A percentile compares a stretch with the other conserved stretches of the same genome.
phyloP scores from a whole-genome alignment of 2,888 invertebrate genomes.

The Lasius fuliginosus region DNA sequence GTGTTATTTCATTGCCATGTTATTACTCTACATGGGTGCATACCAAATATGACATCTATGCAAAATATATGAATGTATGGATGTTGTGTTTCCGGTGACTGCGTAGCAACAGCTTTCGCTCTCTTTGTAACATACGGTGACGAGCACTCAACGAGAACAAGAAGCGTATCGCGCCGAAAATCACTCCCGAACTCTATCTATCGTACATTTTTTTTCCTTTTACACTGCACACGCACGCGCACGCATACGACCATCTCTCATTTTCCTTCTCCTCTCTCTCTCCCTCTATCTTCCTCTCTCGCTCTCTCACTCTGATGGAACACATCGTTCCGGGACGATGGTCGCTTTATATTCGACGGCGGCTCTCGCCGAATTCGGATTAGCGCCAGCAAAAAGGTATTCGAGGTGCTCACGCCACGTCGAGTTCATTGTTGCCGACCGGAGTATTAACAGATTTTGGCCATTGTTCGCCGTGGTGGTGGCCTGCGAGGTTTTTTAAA shows the following conservation, averaged over 20 bases:
- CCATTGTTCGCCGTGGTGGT: conserved; percentile 76
- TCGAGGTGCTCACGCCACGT: conserved; percentile 81
- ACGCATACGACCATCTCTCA: conserved; percentile 2
- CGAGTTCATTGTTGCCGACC: conserved; percentile 81
- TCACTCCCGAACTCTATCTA: conserved; percentile 73
- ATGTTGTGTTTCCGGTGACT: conserved; percentile 54
- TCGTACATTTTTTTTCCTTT: conserved; percentile 59
- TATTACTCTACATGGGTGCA: background rate
- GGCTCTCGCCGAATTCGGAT: conserved; percentile 80
- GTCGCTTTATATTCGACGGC: conserved; percentile 78
- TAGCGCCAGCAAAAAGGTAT: conserved; percentile 85
- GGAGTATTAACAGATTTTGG: conserved; percentile 83
- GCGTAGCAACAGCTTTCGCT: conserved; percentile 67
- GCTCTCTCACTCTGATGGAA: conserved; percentile 25
- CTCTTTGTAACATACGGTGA: conserved; percentile 73
- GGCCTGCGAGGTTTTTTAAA: conserved; percentile 70
- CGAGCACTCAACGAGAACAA: conserved; percentile 69
- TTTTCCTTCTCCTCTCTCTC: conserved; percentile 28
- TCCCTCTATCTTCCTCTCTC: conserved; percentile 7
- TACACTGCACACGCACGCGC: conserved; percentile 33
- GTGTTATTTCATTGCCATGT: background rate
- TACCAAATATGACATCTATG: background rate
- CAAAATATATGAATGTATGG: conserved; percentile 23
- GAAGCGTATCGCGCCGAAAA: conserved; percentile 81
- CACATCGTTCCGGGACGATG: conserved; percentile 81